Evolutionary conservation across 2,797 vertebrate genomes (phyloP).

Genomic region (Tauraco hartlaubi): DNA sequence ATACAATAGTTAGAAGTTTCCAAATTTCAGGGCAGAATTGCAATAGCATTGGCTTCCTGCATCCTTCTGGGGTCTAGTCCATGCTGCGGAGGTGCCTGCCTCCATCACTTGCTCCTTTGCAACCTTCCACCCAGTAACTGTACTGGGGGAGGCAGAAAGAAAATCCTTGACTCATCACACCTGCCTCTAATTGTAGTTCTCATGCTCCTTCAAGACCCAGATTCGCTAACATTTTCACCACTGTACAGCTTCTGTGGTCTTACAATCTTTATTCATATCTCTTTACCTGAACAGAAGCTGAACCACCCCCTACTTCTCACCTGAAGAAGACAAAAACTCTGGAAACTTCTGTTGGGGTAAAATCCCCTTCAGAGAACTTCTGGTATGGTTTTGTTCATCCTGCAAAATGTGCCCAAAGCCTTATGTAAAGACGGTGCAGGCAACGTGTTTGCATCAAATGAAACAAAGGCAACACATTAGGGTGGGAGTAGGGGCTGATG

Average conservation of each 20-base stretch:
- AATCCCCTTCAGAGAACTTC: background rate
- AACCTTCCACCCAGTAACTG: background rate
- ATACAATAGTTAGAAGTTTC: background rate
- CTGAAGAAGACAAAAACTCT: background rate
- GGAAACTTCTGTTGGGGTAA: background rate
- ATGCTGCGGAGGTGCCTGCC: background rate
- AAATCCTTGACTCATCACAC: background rate
- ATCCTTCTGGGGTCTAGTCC: background rate
- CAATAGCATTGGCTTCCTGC: background rate
- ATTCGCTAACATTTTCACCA: background rate
- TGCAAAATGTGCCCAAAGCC: background rate
- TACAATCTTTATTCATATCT: background rate
- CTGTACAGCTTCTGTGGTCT: background rate
- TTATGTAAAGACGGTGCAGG: background rate
- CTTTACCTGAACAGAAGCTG: background rate
- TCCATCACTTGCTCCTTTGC: background rate
- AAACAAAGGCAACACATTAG: background rate
- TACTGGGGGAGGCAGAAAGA: background rate
- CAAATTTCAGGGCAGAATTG: background rate
- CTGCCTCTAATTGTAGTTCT: background rate
- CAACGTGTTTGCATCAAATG: background rate
- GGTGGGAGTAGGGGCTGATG: background rate
- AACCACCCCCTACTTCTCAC: background rate
- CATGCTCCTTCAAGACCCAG: background rate
- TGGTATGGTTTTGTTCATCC: background rate